phyloP scores from a whole-genome alignment of 37 sponge, comb jelly and placozoan genomes.

The Halisarca cf. caerulea region DNA sequence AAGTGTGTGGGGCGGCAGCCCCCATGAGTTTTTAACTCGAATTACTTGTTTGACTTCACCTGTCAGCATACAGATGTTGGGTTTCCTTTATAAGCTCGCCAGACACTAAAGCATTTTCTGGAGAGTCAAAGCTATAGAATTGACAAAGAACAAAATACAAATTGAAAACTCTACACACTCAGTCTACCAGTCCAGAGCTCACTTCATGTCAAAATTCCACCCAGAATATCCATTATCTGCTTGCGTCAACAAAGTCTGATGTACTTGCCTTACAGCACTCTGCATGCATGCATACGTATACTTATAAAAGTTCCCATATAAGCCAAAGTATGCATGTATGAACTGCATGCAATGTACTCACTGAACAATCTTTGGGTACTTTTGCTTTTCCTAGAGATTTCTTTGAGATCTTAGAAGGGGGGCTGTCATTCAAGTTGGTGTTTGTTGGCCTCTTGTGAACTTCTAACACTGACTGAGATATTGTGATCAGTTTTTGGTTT shows the following conservation, averaged over 20 bases:
- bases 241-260: not conserved
- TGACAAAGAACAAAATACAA: too few relatives aligned
- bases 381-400: not conserved
- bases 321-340: not conserved
- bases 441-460: too few relatives aligned
- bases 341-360: not conserved
- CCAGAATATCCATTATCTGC: not conserved
- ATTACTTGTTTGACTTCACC: not conserved
- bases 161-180: too few relatives aligned
- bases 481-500: not conserved
- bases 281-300: not conserved
- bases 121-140: conserved; percentile 7
- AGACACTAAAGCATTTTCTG: not conserved
- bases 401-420: not conserved
- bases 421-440: too few relatives aligned
- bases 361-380: not conserved
- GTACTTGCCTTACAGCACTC: conserved; percentile 16
- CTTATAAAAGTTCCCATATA: not conserved
- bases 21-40: too few relatives aligned
- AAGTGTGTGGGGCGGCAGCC: too few relatives aligned
- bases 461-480: not conserved
- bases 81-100: not conserved
- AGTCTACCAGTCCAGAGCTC: too few relatives aligned
- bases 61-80: not conserved
- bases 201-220: conserved; percentile 3